These are phyloP conservation scores for Campaea margaritaria DNA, from an alignment of 2,888 invertebrate species.

Conservation along the genomic window DNA sequence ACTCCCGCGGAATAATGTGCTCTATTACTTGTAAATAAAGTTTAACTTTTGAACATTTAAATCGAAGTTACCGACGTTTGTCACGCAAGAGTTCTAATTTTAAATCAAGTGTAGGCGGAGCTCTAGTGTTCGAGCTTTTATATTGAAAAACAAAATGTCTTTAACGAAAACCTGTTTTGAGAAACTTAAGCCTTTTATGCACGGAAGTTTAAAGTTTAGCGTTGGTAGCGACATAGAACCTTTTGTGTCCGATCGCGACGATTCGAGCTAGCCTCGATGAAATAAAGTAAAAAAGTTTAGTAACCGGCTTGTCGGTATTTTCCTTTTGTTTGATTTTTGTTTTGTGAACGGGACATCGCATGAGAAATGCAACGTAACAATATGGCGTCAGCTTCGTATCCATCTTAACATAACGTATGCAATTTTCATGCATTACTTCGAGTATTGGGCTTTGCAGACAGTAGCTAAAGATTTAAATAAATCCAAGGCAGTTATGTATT, in stretches of 20 bases:
- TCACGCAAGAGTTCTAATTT: constrained; percentile 85
- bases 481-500: not conserved
- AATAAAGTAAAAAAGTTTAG: constrained; percentile 84
- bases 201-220: constrained; percentile 75
- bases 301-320: constrained; percentile 83
- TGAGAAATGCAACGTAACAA: constrained; percentile 83
- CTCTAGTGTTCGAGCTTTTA: constrained; percentile 78
- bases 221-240: constrained; percentile 70
- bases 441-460: not conserved
- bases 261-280: constrained; percentile 62
- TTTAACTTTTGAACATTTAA: constrained; percentile 83
- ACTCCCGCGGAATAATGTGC: constrained; percentile 79
- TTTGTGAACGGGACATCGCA: constrained; percentile 82
- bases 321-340: constrained; percentile 83
- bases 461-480: not conserved
- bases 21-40: constrained; percentile 80
- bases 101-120: constrained; percentile 86
- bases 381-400: constrained; percentile 72
- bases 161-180: constrained; percentile 82
- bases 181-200: constrained; percentile 84
- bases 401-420: constrained; percentile 14
- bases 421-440: constrained; percentile 11
- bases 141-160: constrained; percentile 84
- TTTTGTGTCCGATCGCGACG: constrained; percentile 56
- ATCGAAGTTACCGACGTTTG: constrained; percentile 83